Evolutionary conservation across 1,140 invertebrate species (phyloP).

Genomic region (Drosophila pruinosa): DNA sequence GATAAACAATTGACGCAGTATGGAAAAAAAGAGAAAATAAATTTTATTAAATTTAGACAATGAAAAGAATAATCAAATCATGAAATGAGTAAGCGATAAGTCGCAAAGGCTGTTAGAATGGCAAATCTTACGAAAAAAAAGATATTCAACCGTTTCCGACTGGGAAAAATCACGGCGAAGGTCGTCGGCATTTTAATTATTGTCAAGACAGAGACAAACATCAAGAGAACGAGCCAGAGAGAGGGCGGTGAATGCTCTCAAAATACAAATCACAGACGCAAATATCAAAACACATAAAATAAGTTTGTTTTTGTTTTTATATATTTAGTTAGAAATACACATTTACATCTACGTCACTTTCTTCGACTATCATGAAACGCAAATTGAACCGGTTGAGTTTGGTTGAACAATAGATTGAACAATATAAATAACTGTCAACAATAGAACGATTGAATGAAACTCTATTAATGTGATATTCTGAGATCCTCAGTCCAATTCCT

Average conservation of each 20-base stretch:
- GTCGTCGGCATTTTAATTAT: slow-evolving; percentile 44
- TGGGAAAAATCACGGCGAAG: slow-evolving; percentile 48
- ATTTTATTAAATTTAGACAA: slow-evolving; percentile 18
- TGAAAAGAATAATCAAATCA: slow-evolving; percentile 22
- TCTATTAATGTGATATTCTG: slow-evolving; percentile 16
- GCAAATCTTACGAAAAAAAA: slow-evolving; percentile 5
- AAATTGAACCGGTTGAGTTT: slow-evolving; percentile 55
- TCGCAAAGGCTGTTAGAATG: background rate
- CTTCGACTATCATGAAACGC: slow-evolving; percentile 17
- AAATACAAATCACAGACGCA: slow-evolving; percentile 15
- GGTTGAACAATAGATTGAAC: slow-evolving; percentile 37
- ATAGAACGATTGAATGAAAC: background rate
- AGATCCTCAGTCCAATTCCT: background rate
- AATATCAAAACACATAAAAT: slow-evolving; percentile 45
- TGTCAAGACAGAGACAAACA: background rate
- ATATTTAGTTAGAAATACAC: background rate
- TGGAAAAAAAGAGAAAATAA: background rate
- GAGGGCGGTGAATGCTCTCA: slow-evolving; percentile 38
- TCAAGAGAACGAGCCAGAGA: background rate
- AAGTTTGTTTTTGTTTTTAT: background rate
- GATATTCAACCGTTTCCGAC: slow-evolving; percentile 17
- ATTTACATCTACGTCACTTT: background rate
- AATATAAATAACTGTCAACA: slow-evolving; percentile 8
- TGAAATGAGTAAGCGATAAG: slow-evolving; percentile 47
- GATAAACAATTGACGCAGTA: background rate